phyloP scores from a whole-genome alignment of 2,113 vertebrate species.

The Bubo blakistoni region DNA sequence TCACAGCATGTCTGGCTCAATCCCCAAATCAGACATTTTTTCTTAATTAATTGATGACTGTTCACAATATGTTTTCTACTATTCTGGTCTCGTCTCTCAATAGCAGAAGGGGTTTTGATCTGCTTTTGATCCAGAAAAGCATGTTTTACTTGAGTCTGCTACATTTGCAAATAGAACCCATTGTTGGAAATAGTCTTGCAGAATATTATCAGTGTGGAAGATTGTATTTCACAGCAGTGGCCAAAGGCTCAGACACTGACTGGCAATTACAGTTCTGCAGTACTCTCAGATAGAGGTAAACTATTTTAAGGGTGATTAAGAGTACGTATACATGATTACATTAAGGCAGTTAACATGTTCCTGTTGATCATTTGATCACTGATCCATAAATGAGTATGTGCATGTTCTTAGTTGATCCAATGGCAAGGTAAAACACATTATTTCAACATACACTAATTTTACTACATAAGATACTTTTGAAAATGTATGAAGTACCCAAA shows the following conservation, averaged over 20 bases:
- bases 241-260: neutral
- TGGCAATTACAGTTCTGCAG: neutral
- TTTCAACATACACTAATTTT: neutral
- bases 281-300: neutral
- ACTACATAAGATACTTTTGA: neutral
- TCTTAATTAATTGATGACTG: neutral
- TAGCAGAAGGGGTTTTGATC: neutral
- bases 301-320: neutral
- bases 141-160: neutral
- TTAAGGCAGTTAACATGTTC: neutral
- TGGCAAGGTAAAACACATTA: neutral
- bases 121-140: neutral
- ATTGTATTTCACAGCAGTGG: neutral
- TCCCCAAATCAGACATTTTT: neutral
- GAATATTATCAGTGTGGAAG: neutral
- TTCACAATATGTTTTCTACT: constrained; percentile 9
- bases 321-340: neutral
- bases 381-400: neutral
- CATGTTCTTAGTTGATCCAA: neutral
- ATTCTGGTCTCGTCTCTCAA: neutral
- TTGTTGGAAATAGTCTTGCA: neutral
- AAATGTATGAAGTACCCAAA: neutral
- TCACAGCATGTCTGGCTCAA: neutral
- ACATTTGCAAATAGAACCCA: neutral
- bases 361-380: neutral